Base-by-base conservation (phyloP, 2,888 invertebrate species). In the Heliconius ethilla region DNA sequence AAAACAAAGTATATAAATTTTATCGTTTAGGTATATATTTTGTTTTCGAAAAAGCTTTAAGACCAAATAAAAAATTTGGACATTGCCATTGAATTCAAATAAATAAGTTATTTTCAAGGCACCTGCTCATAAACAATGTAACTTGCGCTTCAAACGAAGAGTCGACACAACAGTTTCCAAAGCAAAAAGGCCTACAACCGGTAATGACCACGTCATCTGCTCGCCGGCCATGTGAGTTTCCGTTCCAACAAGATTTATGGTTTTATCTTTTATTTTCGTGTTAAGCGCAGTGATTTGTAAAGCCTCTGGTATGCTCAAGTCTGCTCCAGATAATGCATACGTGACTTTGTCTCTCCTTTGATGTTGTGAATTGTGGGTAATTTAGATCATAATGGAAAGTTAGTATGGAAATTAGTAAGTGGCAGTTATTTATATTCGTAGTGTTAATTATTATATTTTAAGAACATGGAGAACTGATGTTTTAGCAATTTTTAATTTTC, bases 151-250 rank as follows among this genome's bases (percentile, higher is more conserved):
- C 29, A 74, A 79, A 77, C 79, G 65, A 51, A 75, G 65, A 75
- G 70, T 77, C 83, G 81, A 85, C 84, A 83, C 74, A 76, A 79
- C 74, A 76, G 80, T 78, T 81, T 78, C 79, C 87, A 27, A 1
- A 27, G 27, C 27, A 89, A 91, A 90, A 90, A 87, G 87, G 73
- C 78, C 82, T 85, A 37, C 78, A 85, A 86, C 87, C 88, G 88
- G 89, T 88, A 89, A 89, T 88, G 90, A 75, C 75, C 75, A 73
- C 85, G 85, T 86, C 88, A 87, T 89, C 85, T 86, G 87, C 83
- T 84, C 83, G 81, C 78, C 82, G 83, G 77, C 78, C 81, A 79
- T 79, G 81, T 81, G 81, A 79, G 86, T 86, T 90, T 91, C 91
- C 91, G 90, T 84, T 87, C 82, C 85, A 84, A 65, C 67, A 87